Conservation (phyloP, 2,888 invertebrate genomes). For the Leptogaster cylindrica region DNA sequence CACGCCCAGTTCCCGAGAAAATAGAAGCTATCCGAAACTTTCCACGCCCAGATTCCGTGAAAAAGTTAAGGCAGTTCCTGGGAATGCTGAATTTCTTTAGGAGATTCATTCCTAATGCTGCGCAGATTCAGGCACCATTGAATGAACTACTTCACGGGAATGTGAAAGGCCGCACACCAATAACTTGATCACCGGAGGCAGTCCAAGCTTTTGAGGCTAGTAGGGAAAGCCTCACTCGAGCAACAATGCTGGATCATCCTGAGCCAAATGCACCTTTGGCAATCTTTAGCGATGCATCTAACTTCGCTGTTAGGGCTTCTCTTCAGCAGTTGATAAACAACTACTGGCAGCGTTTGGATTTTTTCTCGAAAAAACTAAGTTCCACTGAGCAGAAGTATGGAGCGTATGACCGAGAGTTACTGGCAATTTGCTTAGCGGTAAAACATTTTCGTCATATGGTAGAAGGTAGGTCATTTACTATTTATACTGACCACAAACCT, state of each 20-base stretch:
- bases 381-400: background rate
- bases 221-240: background rate
- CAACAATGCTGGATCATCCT: background rate
- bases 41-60: background rate
- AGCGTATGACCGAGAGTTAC: background rate
- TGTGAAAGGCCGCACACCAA: background rate
- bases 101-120: background rate
- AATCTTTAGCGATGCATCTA: background rate
- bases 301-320: background rate
- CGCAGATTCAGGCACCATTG: background rate
- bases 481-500: constrained; percentile 10
- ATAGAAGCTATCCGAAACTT: background rate
- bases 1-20: background rate
- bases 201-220: background rate
- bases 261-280: background rate
- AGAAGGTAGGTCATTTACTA: background rate
- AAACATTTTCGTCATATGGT: background rate
- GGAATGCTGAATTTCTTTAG: constrained; percentile 12
- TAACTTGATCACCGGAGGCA: background rate
- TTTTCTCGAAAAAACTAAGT: constrained; percentile 5
- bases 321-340: background rate
- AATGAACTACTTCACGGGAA: background rate
- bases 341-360: background rate
- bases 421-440: background rate
- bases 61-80: background rate